Evolutionary conservation across 2,888 invertebrate species (phyloP), one percentile per base, ranked within the genome.

Genomic region (Catotricha subobsoleta): DNA sequence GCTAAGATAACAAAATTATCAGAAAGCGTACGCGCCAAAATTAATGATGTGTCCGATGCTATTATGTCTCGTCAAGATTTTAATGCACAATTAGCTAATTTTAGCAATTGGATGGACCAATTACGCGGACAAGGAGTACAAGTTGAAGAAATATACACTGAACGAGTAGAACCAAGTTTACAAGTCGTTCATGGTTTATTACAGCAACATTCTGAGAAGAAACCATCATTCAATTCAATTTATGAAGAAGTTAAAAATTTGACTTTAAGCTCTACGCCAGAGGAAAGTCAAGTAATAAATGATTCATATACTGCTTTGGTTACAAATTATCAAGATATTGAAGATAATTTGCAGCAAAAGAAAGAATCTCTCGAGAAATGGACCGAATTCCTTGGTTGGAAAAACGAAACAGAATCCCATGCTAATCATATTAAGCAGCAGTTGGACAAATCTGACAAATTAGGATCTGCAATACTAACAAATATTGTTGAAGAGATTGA

Each of bases 201-300:
- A 41, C 82, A 84, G 59, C 91, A 92, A 53, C 83, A 86, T 55
- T 76, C 80, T 2, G 83, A 87, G 34, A 82, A 86, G 52, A 80
- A 81, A 50, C 74, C 81, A 0, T 69, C 71, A 34, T 83, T 90
- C 48, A 71, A 76, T 46, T 71, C 72, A 2, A 81, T 91, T 48
- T 81, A 83, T 50, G 75, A 79, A 48, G 84, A 90, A 65, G 76
- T 91, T 0, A 86, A 86, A 52, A 75, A 76, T 43, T 67, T 88
- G 50, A 74, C 79, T 0, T 62, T 72, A 10, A 67, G 67, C 47
- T 77, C 77, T 2, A 71, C 76, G n/a, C 74, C 78, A 0, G 76
- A 80, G 47, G 87, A 88, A 53, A 72, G 76, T 1, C 71, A 75
- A 41, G 66, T 73, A 1, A 60, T 90, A 3, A 76, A 79, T 49